Conservation (phyloP, 2,888 invertebrate species). For the Galeruca laticollis region DNA sequence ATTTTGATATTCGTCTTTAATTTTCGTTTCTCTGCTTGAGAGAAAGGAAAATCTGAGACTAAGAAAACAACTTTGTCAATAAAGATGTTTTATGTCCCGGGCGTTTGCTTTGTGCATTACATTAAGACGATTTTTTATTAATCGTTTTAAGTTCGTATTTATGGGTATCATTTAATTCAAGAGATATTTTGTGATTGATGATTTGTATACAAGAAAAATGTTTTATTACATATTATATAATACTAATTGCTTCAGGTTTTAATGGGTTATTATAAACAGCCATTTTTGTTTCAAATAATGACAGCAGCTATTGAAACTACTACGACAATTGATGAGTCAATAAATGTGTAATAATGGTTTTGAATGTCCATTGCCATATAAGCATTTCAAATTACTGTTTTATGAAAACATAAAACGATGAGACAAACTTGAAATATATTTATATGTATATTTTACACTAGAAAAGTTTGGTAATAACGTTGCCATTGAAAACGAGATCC, state of each 20-base stretch:
- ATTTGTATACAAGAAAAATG: slow-evolving; percentile 5
- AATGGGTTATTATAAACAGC: not conserved
- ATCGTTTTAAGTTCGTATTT: slow-evolving; percentile 14
- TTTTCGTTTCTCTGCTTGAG: slow-evolving; percentile 16
- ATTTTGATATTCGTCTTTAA: slow-evolving; percentile 26
- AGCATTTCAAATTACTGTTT: too few relatives aligned
- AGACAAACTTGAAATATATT: too few relatives aligned
- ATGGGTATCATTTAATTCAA: slow-evolving; percentile 14
- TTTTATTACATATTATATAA: not conserved
- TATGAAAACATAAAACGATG: too few relatives aligned
- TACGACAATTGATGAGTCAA: not conserved
- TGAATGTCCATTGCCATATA: too few relatives aligned
- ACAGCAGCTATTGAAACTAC: not conserved
- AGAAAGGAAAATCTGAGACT: slow-evolving; percentile 9
- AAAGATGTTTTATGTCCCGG: slow-evolving; percentile 17
- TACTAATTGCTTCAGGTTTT: not conserved
- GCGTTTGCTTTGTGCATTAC: slow-evolving; percentile 6
- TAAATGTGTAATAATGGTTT: not conserved
- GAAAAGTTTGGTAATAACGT: too few relatives aligned
- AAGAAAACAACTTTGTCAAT: slow-evolving; percentile 16
- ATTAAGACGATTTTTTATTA: slow-evolving; percentile 12
- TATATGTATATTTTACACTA: too few relatives aligned
- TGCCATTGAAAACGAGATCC: too few relatives aligned
- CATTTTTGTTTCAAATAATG: not conserved
- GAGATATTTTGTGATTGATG: slow-evolving; percentile 7